Evolutionary conservation across 2,888 invertebrate genomes (phyloP).

Genomic region (Lymantria monacha): DNA sequence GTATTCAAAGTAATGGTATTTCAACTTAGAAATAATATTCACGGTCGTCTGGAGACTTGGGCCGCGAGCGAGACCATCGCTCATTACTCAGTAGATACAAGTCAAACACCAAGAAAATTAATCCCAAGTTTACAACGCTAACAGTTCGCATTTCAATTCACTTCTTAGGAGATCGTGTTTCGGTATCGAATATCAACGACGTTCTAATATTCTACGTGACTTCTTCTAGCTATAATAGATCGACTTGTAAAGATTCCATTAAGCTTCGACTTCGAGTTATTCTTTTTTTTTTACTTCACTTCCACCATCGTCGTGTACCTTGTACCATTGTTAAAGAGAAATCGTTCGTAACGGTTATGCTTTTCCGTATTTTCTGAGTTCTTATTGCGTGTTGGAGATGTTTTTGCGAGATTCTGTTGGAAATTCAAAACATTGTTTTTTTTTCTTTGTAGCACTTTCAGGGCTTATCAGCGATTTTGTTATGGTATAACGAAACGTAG

Average conservation of each 20-base stretch:
- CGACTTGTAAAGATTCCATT: slow-evolving; percentile 63
- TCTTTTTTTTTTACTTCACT: slow-evolving; percentile 66
- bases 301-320: slow-evolving; percentile 41
- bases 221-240: slow-evolving; percentile 54
- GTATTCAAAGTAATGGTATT: slow-evolving; percentile 44
- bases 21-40: slow-evolving; percentile 55
- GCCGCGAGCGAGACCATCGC: slow-evolving; percentile 49
- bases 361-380: slow-evolving; percentile 60
- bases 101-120: slow-evolving; percentile 60
- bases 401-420: slow-evolving; percentile 27
- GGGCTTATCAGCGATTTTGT: slow-evolving; percentile 7
- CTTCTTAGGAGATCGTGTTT: slow-evolving; percentile 48
- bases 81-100: slow-evolving; percentile 44
- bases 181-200: slow-evolving; percentile 45
- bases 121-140: slow-evolving; percentile 56
- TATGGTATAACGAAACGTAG: slow-evolving; percentile 1
- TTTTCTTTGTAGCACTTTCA: slow-evolving; percentile 15
- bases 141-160: slow-evolving; percentile 50
- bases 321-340: slow-evolving; percentile 63
- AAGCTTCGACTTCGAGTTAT: slow-evolving; percentile 43
- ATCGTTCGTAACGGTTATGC: slow-evolving; percentile 66
- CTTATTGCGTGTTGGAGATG: slow-evolving; percentile 31
- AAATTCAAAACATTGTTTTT: slow-evolving; percentile 22
- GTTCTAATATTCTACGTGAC: slow-evolving; percentile 78
- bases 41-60: slow-evolving; percentile 44